These are phyloP conservation scores for Galagoides demidoff DNA, from an alignment of 2,797 vertebrate genomes.

Conservation along the genomic window DNA sequence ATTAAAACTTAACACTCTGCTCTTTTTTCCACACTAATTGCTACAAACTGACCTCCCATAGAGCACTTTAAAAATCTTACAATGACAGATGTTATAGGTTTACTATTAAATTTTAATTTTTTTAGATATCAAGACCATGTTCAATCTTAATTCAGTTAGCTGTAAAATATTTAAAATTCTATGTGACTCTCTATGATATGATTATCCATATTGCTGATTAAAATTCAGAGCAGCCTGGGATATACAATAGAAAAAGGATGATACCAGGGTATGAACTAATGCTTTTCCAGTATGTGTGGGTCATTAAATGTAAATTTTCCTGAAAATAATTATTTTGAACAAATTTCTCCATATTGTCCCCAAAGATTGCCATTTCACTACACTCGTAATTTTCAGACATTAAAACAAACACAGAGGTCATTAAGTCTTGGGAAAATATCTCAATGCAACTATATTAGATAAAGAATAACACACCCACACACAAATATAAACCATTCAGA, in stretches of 20 bases:
- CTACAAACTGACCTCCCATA: not conserved
- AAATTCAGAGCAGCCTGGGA: not conserved
- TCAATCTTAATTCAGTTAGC: not conserved
- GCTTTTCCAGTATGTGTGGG: not conserved
- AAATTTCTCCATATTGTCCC: not conserved
- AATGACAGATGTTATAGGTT: not conserved
- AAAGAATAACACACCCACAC: not conserved
- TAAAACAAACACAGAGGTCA: not conserved
- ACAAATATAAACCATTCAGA: not conserved
- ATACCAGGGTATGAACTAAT: not conserved
- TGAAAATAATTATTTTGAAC: slow-evolving; percentile 55
- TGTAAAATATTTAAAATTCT: slow-evolving; percentile 11
- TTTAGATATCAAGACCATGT: not conserved
- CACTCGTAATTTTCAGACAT: not conserved
- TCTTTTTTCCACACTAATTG: not conserved
- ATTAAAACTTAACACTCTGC: slow-evolving; percentile 8
- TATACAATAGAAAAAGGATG: not conserved
- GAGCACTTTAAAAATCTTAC: not conserved
- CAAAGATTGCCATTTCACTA: not conserved
- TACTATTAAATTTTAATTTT: slow-evolving; percentile 25
- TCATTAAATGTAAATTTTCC: not conserved
- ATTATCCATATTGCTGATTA: not conserved
- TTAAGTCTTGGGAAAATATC: not conserved
- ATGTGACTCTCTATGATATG: not conserved
- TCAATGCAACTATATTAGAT: not conserved